These are phyloP conservation scores for Epizoanthus illoricatus DNA, from an alignment of 92 coral and sea anemone genomes.

Conservation along the genomic window DNA sequence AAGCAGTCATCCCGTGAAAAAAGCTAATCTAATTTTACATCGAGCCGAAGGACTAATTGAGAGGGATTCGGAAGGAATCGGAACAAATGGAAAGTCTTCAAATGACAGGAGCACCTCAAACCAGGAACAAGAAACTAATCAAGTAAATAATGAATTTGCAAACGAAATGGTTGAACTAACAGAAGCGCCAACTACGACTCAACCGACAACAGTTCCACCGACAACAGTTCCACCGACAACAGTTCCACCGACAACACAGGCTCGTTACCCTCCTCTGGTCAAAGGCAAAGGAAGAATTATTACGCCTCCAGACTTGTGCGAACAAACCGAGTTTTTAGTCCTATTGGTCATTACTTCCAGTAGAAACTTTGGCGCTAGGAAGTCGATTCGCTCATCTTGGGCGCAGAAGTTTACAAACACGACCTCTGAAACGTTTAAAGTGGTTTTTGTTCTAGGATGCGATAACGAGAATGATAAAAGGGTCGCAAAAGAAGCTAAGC, in stretches of 20 bases:
- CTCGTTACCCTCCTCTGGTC: conserved; percentile 66
- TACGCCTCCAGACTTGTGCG: conserved; percentile 52
- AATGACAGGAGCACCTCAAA: background rate
- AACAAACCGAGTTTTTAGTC: conserved; percentile 51
- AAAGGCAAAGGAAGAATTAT: conserved; percentile 40
- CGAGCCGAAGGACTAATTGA: background rate
- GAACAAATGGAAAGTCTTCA: background rate
- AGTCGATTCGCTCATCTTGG: conserved; percentile 82
- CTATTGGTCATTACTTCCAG: conserved; percentile 64
- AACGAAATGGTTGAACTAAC: background rate
- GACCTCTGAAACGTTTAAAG: conserved; percentile 45
- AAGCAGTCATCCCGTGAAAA: background rate
- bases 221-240: conserved; percentile 1
- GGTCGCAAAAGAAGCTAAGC: conserved; percentile 62
- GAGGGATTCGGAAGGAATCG: background rate
- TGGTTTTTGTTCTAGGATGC: conserved; percentile 71
- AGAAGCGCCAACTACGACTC: background rate
- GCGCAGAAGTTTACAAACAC: conserved; percentile 47
- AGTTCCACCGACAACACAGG: conserved; percentile 24
- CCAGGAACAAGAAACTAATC: too few species aligned
- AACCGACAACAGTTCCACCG: background rate
- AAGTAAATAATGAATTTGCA: background rate
- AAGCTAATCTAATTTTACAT: background rate
- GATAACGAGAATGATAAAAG: conserved; percentile 67
- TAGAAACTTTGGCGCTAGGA: conserved; percentile 73